Evolutionary conservation across 2,888 invertebrate species (phyloP).

Genomic region (Cactoblastis cactorum): DNA sequence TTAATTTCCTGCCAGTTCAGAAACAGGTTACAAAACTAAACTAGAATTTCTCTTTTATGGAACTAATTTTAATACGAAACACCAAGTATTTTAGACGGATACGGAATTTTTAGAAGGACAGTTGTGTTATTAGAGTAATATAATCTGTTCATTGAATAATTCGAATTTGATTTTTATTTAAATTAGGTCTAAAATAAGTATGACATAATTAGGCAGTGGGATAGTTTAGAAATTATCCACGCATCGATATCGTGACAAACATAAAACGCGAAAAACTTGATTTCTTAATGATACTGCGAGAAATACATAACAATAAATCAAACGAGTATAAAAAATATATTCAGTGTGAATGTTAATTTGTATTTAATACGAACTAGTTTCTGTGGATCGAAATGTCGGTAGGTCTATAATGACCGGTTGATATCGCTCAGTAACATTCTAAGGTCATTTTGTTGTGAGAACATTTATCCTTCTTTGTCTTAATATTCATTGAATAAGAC

Average conservation of each 20-base stretch:
- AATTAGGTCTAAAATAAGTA: background rate
- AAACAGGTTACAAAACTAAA: too few relatives aligned
- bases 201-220: background rate
- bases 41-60: too few relatives aligned
- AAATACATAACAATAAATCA: background rate
- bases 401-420: constrained; percentile 3
- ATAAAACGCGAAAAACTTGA: background rate
- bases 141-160: too few relatives aligned
- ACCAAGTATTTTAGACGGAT: too few relatives aligned
- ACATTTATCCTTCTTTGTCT: background rate
- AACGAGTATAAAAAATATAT: background rate
- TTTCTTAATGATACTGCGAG: background rate
- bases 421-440: constrained; percentile 2
- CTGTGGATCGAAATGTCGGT: constrained; percentile 13
- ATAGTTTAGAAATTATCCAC: constrained; percentile 1
- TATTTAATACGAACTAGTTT: constrained; percentile 2
- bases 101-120: too few relatives aligned
- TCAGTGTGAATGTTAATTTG: constrained; percentile 2
- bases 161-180: background rate
- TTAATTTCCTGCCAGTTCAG: background rate
- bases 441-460: constrained; percentile 6
- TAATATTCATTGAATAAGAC: background rate
- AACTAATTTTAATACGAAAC: too few relatives aligned
- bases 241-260: background rate
- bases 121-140: too few relatives aligned